A percentile compares a stretch with the other conserved stretches of the same genome.
Evolutionary conservation across 1,140 invertebrate species (phyloP).

Genomic region (Phymastichus coffea): DNA sequence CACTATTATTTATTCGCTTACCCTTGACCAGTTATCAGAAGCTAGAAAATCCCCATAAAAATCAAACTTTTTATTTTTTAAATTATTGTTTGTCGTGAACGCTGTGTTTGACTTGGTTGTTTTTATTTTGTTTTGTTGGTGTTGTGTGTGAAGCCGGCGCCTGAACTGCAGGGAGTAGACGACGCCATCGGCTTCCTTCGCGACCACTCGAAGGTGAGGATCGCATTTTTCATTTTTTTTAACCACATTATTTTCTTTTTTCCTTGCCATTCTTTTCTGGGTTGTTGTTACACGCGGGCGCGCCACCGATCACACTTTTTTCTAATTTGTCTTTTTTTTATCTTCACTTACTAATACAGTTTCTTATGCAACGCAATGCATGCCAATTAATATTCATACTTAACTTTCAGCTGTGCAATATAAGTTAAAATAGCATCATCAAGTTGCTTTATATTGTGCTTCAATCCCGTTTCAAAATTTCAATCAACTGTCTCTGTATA

Average conservation of each 20-base stretch:
- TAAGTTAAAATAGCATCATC: no score
- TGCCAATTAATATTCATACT: slow-evolving; percentile 6
- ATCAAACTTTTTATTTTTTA: slow-evolving; percentile 28
- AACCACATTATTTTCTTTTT: slow-evolving; percentile 12
- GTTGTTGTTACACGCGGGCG: background rate
- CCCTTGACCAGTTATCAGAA: no score
- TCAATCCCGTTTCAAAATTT: no score
- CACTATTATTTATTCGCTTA: no score
- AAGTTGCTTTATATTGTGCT: no score
- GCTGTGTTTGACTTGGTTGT: slow-evolving; percentile 58
- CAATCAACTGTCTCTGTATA: no score
- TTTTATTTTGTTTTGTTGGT: slow-evolving; percentile 60
- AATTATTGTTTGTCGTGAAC: slow-evolving; percentile 55
- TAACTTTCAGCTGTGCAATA: slow-evolving; percentile 19
- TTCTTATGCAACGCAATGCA: slow-evolving; percentile 2
- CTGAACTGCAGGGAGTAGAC: slow-evolving; percentile 81
- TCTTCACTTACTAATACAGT: background rate
- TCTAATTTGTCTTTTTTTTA: background rate
- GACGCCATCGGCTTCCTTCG: slow-evolving; percentile 87
- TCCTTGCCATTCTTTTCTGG: slow-evolving; percentile 17
- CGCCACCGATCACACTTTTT: slow-evolving; percentile 9
- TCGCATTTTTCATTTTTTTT: slow-evolving; percentile 52
- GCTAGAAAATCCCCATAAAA: no score
- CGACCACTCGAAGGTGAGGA: slow-evolving; percentile 77
- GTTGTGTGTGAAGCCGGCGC: slow-evolving; percentile 66